Evolutionary conservation across 2,113 vertebrate species (phyloP).

Genomic region (Illadopsis cleaveri): DNA sequence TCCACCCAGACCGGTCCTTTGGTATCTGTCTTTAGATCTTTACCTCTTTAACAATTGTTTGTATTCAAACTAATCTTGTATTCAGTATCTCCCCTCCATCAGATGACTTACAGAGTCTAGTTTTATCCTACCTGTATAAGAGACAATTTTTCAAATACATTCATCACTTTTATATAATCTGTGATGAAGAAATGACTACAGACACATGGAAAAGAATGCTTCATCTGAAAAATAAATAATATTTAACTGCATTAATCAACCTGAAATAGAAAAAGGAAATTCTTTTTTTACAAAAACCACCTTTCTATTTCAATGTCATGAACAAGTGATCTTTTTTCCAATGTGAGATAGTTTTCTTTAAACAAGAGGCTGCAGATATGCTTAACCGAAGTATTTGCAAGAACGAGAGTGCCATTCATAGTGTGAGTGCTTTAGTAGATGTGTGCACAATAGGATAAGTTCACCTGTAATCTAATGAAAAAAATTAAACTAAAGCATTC

Average conservation of each 20-base stretch:
- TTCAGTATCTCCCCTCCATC: not conserved
- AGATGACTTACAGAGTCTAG: not conserved
- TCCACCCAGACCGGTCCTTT: not conserved
- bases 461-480: not conserved
- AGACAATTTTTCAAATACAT: not conserved
- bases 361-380: not conserved
- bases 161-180: not conserved
- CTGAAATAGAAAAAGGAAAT: not conserved
- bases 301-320: not conserved
- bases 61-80: not conserved
- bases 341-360: not conserved
- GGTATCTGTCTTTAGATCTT: conserved; percentile 38
- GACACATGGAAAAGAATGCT: not conserved
- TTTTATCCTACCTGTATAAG: not conserved
- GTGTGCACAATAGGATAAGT: not conserved
- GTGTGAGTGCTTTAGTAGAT: not conserved
- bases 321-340: not conserved
- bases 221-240: not conserved
- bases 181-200: not conserved
- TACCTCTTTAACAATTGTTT: not conserved
- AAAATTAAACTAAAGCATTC: not conserved
- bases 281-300: not conserved
- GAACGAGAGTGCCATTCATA: not conserved
- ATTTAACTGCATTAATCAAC: not conserved
- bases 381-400: not conserved